Evolutionary conservation across 1,140 invertebrate genomes (phyloP), one percentile per base, ranked within the genome.

Genomic region (Dendroctonus ponderosae): DNA sequence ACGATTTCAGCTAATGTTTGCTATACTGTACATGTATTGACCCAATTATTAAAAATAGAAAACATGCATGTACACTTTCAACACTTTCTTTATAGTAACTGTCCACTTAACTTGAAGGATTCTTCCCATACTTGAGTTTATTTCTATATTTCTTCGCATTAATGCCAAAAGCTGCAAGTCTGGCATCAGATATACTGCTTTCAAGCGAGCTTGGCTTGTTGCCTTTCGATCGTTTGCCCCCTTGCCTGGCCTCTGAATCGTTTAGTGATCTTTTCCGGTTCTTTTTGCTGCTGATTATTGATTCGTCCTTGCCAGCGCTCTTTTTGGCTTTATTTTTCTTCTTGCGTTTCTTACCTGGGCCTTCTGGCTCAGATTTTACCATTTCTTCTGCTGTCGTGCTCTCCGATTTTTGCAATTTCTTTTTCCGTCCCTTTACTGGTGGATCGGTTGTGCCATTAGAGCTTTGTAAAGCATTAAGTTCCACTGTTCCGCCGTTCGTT

Each of bases 81-180:
- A n/a, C n/a, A n/a, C n/a, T n/a, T n/a, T n/a, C n/a, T n/a, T n/a
- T n/a, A n/a, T n/a, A n/a, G n/a, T n/a, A n/a, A n/a, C n/a, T n/a
- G n/a, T n/a, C n/a, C n/a, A n/a, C n/a, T n/a, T n/a, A n/a, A n/a
- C n/a, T n/a, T n/a, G n/a, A n/a, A n/a, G n/a, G 67, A 50, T 57
- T 64, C 46, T 72, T 69, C 48, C 80, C 77, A 70, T 85, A 86
- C 74, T 85, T 87, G 5, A 84, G 66, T 74, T 85, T 86, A 71
- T 87, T 87, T 77, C 87, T 90, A 63, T 89, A 93, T 76, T 95
- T 96, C 70, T 93, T 94, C 0, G 94, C 92, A 84, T 96, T 96
- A 48, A 97, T 86, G 65, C 93, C 94, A 80, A 92, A 98, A 0
- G 92, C 92, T 76, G 87, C 85, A 0, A 97, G 79, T 68, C 95